Base-by-base conservation (phyloP, 2,888 invertebrate genomes). In the Troilus luridus region DNA sequence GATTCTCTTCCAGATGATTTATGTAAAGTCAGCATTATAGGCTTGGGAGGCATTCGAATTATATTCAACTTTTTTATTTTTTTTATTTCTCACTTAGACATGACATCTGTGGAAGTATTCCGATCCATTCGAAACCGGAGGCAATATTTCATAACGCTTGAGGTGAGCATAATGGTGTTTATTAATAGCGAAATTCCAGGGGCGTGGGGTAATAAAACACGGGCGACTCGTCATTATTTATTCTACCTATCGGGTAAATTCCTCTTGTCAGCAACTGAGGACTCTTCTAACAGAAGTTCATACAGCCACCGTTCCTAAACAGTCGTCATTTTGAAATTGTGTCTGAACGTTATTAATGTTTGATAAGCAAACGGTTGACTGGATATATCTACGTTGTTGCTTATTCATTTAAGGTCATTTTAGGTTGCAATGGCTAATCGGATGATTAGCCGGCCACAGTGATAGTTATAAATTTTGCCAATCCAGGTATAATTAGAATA, bases 71-170 rank as follows among this genome's bases (percentile, higher is more conserved):
- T n/a, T 85, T 85, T 85, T 19, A 21, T 81, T 56, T 85, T 85
- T 85, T 81, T 81, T 85, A 56, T 85, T 21, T 56, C 85, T 85
- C 85, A 85, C 85, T 85, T 85, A 54, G 85, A 85, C 85, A 85
- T 85, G 85, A 58, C 85, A 85, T 85, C 85, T 54, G 56, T 85
- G 56, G 56, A 85, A 85, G 85, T 85, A 85, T 85, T 85, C 85
- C 54, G n/a, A 85, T 85, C 85, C 21, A 56, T 85, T 85, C 56
- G 21, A n/a, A 85, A 12, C 85, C 41, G 27, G 72, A 41, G 72
- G 72, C 72, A 5, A 77, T 77, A 77, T 77, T 77, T 77, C 72
- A 77, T 77, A 17, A 41, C 6, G 17, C 8, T 19, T 77, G 72
- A 77, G 72, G 72, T 41, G 72, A 77, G 72, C 72, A 41, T 41